Conservation (phyloP, 2,888 invertebrate genomes). For the Amphipoea oculea region DNA sequence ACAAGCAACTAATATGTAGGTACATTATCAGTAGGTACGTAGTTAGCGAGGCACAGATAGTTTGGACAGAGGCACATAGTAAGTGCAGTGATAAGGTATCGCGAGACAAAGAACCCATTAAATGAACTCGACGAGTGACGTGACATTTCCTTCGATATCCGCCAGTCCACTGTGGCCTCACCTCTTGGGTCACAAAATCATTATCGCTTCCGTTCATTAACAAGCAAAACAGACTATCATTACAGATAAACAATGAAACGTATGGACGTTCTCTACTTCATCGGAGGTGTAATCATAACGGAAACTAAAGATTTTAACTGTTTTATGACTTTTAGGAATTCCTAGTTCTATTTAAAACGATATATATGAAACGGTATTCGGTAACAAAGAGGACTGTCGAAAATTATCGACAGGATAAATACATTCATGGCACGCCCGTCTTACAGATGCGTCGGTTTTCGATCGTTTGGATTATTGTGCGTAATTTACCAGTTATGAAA, state of each 20-base stretch:
- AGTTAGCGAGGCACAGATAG: conserved; percentile 68
- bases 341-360: conserved; percentile 11
- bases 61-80: conserved; percentile 75
- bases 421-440: neutral
- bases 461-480: conserved; percentile 3
- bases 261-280: conserved; percentile 50
- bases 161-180: conserved; percentile 80
- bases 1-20: conserved; percentile 55
- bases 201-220: conserved; percentile 87
- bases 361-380: conserved; percentile 12
- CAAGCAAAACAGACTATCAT: conserved; percentile 77
- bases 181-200: conserved; percentile 87
- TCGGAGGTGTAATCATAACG: conserved; percentile 50
- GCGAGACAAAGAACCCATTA: conserved; percentile 90
- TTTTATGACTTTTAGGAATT: conserved; percentile 44
- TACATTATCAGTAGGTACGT: conserved; percentile 60
- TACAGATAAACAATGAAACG: conserved; percentile 67
- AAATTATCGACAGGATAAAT: conserved; percentile 45
- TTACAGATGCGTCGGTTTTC: neutral
- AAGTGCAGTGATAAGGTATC: conserved; percentile 86
- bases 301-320: conserved; percentile 42
- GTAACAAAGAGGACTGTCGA: neutral
- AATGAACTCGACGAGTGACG: conserved; percentile 84
- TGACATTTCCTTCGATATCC: conserved; percentile 90
- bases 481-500: neutral